A percentile compares a stretch with the other conserved stretches of the same genome.
These are phyloP conservation scores for Drosophila nannoptera DNA, from an alignment of 1,140 invertebrate species.

Conservation along the genomic window DNA sequence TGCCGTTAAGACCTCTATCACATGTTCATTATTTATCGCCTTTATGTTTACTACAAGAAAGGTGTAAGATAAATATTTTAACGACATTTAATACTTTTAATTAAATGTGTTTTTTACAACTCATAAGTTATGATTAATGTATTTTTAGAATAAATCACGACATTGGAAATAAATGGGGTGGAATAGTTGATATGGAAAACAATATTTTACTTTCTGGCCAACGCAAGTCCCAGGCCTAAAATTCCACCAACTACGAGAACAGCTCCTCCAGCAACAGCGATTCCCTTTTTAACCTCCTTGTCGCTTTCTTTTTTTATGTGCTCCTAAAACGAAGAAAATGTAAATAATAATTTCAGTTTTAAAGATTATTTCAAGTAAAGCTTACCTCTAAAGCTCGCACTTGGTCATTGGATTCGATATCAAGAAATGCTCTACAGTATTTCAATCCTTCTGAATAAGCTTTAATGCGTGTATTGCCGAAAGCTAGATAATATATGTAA, in stretches of 20 bases:
- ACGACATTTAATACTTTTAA: slow-evolving; percentile 41
- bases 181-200: slow-evolving; percentile 6
- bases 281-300: slow-evolving; percentile 92
- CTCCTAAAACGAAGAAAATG: slow-evolving; percentile 82
- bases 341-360: background rate
- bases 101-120: slow-evolving; percentile 31
- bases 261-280: slow-evolving; percentile 90
- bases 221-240: slow-evolving; percentile 88
- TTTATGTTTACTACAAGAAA: slow-evolving; percentile 73
- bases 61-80: slow-evolving; percentile 37
- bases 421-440: slow-evolving; percentile 89
- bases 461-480: slow-evolving; percentile 95
- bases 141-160: slow-evolving; percentile 12
- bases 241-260: slow-evolving; percentile 89
- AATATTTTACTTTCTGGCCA: slow-evolving; percentile 83
- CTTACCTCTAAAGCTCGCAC: slow-evolving; percentile 83
- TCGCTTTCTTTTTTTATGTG: slow-evolving; percentile 93
- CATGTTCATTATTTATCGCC: slow-evolving; percentile 61
- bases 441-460: slow-evolving; percentile 91
- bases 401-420: slow-evolving; percentile 96
- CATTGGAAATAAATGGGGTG: slow-evolving; percentile 19
- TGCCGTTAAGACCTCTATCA: slow-evolving; percentile 34
- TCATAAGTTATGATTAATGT: slow-evolving; percentile 26
- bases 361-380: background rate
- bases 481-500: slow-evolving; percentile 96